A percentile compares a stretch with the other conserved stretches of the same genome.
These are phyloP conservation scores for Semaprochilodus insignis DNA, from an alignment of 2,797 vertebrate species.

Conservation along the genomic window DNA sequence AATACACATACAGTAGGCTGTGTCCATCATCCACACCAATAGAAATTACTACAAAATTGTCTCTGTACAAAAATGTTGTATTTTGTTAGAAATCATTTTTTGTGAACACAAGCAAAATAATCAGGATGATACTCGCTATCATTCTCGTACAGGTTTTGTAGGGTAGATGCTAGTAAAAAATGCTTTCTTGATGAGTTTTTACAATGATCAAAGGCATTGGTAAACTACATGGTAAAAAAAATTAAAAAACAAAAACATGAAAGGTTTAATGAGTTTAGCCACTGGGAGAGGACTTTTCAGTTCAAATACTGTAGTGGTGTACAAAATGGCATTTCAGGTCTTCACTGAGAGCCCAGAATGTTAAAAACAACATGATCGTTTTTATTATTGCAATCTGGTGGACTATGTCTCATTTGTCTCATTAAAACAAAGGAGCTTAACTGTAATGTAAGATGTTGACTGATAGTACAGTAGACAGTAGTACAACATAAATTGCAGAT, in stretches of 20 bases:
- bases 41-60: slow-evolving; percentile 83
- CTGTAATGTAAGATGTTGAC: not conserved
- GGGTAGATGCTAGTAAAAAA: slow-evolving; percentile 65
- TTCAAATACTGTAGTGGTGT: not conserved
- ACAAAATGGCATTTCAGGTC: not conserved
- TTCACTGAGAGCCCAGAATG: not conserved
- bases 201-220: slow-evolving; percentile 69
- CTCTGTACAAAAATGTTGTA: slow-evolving; percentile 80
- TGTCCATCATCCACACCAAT: slow-evolving; percentile 55
- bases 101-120: slow-evolving; percentile 67
- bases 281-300: no score
- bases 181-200: slow-evolving; percentile 66
- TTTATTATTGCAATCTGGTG: not conserved
- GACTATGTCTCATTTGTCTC: not conserved
- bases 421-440: not conserved
- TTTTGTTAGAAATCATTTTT: slow-evolving; percentile 78
- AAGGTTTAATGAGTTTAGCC: not conserved
- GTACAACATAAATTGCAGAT: no score
- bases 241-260: not conserved
- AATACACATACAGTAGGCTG: slow-evolving; percentile 25
- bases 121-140: slow-evolving; percentile 60
- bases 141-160: slow-evolving; percentile 60
- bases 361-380: not conserved
- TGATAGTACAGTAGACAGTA: not conserved
- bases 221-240: slow-evolving; percentile 60